phyloP scores from a whole-genome alignment of 2,888 invertebrate genomes.

The Himalopsyche anomala region DNA sequence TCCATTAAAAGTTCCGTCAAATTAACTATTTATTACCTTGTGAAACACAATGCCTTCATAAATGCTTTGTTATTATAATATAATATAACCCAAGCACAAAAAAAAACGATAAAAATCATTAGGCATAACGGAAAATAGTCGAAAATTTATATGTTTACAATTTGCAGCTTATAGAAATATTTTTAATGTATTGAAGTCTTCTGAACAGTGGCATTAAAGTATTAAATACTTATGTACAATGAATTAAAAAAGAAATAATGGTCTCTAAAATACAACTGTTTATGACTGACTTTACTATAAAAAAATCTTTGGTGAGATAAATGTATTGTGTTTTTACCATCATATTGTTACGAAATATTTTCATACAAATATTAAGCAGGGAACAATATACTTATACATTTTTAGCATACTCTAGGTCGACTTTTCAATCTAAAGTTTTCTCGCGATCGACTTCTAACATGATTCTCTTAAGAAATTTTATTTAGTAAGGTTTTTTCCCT shows the following conservation, averaged over 20 bases:
- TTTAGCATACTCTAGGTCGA: too few relatives aligned
- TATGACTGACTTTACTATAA: not conserved
- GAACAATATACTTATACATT: too few relatives aligned
- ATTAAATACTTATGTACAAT: not conserved
- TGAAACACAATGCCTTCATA: conserved; percentile 36
- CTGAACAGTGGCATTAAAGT: not conserved
- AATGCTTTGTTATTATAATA: conserved; percentile 25
- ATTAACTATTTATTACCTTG: conserved; percentile 32
- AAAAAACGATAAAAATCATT: conserved; percentile 5
- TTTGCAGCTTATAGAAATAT: conserved; percentile 5
- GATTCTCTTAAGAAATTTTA: too few relatives aligned
- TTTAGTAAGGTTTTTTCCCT: too few relatives aligned
- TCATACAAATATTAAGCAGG: too few relatives aligned
- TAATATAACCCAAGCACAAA: conserved; percentile 6
- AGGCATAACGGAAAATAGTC: not conserved
- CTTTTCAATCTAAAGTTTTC: too few relatives aligned
- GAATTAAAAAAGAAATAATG: not conserved
- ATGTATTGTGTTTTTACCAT: not conserved
- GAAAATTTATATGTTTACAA: not conserved
- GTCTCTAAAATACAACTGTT: not conserved
- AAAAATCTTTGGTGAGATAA: not conserved
- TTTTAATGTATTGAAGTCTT: not conserved
- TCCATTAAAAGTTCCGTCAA: conserved; percentile 27
- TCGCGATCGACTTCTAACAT: too few relatives aligned
- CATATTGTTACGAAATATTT: not conserved